Base-by-base conservation (phyloP, 2,888 invertebrate genomes). In the Nymphalis polychloros region DNA sequence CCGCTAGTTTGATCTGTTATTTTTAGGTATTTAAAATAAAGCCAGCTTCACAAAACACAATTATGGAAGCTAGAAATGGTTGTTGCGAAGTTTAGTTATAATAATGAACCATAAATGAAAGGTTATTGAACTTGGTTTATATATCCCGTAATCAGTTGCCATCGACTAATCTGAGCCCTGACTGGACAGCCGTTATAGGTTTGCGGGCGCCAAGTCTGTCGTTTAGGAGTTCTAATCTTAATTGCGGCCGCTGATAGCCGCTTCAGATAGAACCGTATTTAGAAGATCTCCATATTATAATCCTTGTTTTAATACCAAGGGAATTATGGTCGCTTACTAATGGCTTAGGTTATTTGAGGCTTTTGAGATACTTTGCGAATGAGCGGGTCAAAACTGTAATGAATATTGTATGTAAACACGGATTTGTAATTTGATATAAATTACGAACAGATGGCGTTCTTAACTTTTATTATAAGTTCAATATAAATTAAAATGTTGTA, bases 161-260 rank as follows among this genome's bases (percentile, higher is more conserved):
- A 52, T 52, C 50, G 19, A 48, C 46, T 52, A 59, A 65, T 59
- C 27, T 19, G 17, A 60, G 50, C 1, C 59, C 52, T 50, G 65
- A 23, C 60, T 65, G 65, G 59, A 35, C 60, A 50, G 60, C 20
- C n/a, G 27, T 59, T 59, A 59, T 59, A 53, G 60, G 23, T 66
- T 47, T 61, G 61, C 47, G 35, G 60, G 53, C 61, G 60, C 60
- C 60, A 27, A 19, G 52, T 53, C 48, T 52, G 61, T 61, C 66
- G 61, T 65, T 61, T 62, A 19, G 48, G 47, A 17, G 53, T n/a
- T 49, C 63, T 72, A 70, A 72, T 72, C 72, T 64, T 70, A 64
- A 67, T 71, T 63, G 67, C 69, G 67, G 47, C 47, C 63, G 59
- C 67, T 50, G 70, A 72, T 67, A 57, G 64, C 70, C 53, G 27